These are phyloP conservation scores for Dicrostonyx torquatus DNA, from an alignment of 2,797 vertebrate genomes.

Conservation along the genomic window DNA sequence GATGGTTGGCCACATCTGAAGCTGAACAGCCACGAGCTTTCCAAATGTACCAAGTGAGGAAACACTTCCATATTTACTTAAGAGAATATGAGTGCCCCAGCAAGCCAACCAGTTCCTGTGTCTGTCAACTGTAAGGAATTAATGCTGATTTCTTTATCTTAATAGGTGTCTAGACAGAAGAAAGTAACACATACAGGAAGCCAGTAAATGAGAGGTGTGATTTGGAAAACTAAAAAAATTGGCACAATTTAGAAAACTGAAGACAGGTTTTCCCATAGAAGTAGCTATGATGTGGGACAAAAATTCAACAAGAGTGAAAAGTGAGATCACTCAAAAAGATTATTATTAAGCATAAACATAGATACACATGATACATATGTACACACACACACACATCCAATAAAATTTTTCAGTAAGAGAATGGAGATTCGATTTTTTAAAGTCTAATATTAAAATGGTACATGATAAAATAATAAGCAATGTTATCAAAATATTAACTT, in stretches of 20 bases:
- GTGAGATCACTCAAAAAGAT: background rate
- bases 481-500: background rate
- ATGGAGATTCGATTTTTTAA: background rate
- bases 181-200: background rate
- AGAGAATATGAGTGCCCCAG: background rate
- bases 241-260: background rate
- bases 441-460: background rate
- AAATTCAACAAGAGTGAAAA: background rate
- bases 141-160: background rate
- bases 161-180: background rate
- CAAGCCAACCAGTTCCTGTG: background rate
- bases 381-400: background rate
- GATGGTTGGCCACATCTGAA: background rate
- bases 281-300: background rate
- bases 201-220: background rate
- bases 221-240: background rate
- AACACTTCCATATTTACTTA: background rate
- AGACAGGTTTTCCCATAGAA: background rate
- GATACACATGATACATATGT: background rate
- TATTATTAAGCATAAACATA: background rate
- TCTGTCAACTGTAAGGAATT: background rate
- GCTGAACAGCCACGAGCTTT: background rate
- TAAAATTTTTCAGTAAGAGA: background rate
- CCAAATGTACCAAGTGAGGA: background rate
- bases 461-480: background rate